phyloP scores from a whole-genome alignment of 2,797 vertebrate species.

The Micropoecilia bifurca region DNA sequence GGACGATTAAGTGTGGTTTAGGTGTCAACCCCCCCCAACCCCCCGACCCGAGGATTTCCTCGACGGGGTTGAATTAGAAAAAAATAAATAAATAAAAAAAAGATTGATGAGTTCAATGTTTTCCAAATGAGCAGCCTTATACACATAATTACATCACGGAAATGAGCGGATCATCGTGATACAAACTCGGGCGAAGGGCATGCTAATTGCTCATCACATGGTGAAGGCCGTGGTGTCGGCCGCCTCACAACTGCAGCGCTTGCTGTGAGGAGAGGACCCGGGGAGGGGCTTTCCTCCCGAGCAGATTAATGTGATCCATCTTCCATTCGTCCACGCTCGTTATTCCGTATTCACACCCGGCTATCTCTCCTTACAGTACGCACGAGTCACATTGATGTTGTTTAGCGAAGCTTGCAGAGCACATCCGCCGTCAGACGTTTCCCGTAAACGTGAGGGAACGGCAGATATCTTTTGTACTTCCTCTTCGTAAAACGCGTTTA shows the following conservation, averaged over 20 bases:
- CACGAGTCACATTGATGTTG: slow-evolving; percentile 33
- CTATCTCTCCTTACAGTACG: slow-evolving; percentile 51
- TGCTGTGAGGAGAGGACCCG: slow-evolving; percentile 35
- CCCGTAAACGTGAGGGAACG: not conserved
- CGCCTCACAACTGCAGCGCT: slow-evolving; percentile 67
- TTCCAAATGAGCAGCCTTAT: slow-evolving; percentile 82
- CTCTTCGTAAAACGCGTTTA: not conserved
- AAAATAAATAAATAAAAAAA: slow-evolving; percentile 42
- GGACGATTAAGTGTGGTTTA: slow-evolving; percentile 80
- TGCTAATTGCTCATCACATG: slow-evolving; percentile 84
- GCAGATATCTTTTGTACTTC: not conserved
- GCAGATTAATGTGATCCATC: slow-evolving; percentile 81
- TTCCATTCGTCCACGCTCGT: slow-evolving; percentile 75
- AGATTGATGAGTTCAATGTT: slow-evolving; percentile 85
- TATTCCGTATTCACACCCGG: slow-evolving; percentile 72
- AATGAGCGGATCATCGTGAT: slow-evolving; percentile 84
- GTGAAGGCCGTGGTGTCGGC: slow-evolving; percentile 75
- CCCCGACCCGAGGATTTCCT: slow-evolving; percentile 58
- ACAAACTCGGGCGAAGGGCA: slow-evolving; percentile 76
- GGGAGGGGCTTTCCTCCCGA: slow-evolving; percentile 40
- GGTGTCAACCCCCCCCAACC: slow-evolving; percentile 50
- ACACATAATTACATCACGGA: slow-evolving; percentile 81
- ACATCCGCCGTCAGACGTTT: slow-evolving; percentile 14
- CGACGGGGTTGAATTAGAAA: slow-evolving; percentile 76
- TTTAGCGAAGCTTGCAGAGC: slow-evolving; percentile 47